Evolutionary conservation across 2,797 vertebrate species (phyloP).

Genomic region (Nannoperca obscura): DNA sequence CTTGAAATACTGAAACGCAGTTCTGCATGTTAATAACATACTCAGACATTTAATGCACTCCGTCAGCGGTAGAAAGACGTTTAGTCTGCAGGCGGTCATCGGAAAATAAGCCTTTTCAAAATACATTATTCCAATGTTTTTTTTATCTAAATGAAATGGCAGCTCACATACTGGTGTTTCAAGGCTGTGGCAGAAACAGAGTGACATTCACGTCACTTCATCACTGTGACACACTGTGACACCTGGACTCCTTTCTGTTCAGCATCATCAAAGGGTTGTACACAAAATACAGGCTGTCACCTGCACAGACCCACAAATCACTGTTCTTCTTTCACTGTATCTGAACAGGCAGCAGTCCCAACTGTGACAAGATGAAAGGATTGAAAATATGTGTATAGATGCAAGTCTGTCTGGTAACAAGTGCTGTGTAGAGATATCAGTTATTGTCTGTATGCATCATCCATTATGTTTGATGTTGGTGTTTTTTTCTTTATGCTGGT

Average conservation of each 20-base stretch:
- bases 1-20: slow-evolving; percentile 34
- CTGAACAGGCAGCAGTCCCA: slow-evolving; percentile 38
- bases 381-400: neutral
- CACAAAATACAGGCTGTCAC: slow-evolving; percentile 70
- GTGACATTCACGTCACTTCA: slow-evolving; percentile 52
- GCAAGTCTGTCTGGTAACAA: slow-evolving; percentile 19
- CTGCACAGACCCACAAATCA: slow-evolving; percentile 66
- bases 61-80: neutral
- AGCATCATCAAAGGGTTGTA: slow-evolving; percentile 81
- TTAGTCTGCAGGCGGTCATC: slow-evolving; percentile 3
- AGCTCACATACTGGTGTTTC: slow-evolving; percentile 5
- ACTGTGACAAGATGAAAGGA: slow-evolving; percentile 64
- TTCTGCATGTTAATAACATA: slow-evolving; percentile 50
- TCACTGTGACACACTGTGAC: slow-evolving; percentile 46
- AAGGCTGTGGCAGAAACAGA: slow-evolving; percentile 9
- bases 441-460: neutral
- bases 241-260: slow-evolving; percentile 82
- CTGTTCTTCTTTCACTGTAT: slow-evolving; percentile 49
- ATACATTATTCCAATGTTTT: neutral
- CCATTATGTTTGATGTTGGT: neutral
- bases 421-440: slow-evolving; percentile 24
- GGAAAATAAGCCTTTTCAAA: slow-evolving; percentile 1
- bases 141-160: neutral
- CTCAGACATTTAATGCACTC: slow-evolving; percentile 11
- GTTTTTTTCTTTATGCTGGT: neutral